These are phyloP conservation scores for Gymnogyps californianus DNA, from an alignment of 2,113 vertebrate species.

Conservation along the genomic window DNA sequence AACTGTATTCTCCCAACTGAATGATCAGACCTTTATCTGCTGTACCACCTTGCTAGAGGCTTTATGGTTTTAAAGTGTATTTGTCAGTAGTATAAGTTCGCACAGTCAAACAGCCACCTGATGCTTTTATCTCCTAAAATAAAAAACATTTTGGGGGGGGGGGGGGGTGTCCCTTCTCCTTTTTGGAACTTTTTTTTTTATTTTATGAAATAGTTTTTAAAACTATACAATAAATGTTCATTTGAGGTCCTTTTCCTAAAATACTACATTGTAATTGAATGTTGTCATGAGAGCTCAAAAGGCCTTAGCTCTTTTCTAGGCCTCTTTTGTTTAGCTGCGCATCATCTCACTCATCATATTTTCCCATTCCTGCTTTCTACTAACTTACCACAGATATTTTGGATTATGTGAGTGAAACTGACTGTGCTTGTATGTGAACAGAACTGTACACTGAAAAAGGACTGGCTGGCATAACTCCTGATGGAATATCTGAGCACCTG, in stretches of 20 bases:
- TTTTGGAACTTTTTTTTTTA: neutral
- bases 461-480: neutral
- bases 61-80: neutral
- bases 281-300: neutral
- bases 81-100: neutral
- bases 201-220: neutral
- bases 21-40: neutral
- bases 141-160: neutral
- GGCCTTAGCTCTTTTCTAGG: neutral
- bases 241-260: neutral
- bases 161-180: fast-evolving
- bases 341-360: neutral
- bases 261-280: neutral
- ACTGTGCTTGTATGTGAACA: neutral
- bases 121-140: neutral
- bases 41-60: neutral
- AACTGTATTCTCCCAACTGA: neutral
- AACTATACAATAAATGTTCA: neutral
- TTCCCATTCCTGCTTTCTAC: neutral
- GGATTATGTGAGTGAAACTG: neutral
- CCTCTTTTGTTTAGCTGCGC: neutral
- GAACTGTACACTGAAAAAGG: neutral
- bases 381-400: neutral
- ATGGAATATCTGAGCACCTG: neutral
- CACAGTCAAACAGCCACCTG: neutral